phyloP scores from a whole-genome alignment of 2,888 invertebrate genomes.

The Perizoma affinitatum region DNA sequence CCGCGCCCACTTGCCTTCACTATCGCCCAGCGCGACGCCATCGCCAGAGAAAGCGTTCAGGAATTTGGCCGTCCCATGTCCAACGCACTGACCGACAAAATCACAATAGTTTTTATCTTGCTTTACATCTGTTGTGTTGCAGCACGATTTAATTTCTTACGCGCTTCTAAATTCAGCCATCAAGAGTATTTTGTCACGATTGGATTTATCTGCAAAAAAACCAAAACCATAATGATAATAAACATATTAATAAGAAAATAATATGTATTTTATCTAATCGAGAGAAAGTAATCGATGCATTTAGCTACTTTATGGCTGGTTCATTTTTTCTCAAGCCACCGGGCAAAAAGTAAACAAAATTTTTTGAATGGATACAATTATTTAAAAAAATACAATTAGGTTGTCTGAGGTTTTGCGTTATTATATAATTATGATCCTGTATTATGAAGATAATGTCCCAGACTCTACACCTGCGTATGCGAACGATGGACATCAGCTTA shows the following conservation, averaged over 20 bases:
- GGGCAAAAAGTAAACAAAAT: too few species aligned
- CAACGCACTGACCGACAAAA: slow-evolving; percentile 46
- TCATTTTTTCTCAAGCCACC: too few species aligned
- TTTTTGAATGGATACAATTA: too few species aligned
- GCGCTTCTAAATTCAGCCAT: neutral
- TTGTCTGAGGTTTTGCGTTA: too few species aligned
- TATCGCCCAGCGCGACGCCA: slow-evolving; percentile 40
- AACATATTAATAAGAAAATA: too few species aligned
- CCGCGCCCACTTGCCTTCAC: slow-evolving; percentile 33
- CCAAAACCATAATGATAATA: too few species aligned
- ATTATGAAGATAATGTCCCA: slow-evolving; percentile 5
- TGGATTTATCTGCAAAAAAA: too few species aligned
- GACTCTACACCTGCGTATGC: slow-evolving; percentile 6
- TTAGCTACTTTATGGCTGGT: too few species aligned
- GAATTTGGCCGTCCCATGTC: slow-evolving; percentile 73
- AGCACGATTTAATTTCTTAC: neutral
- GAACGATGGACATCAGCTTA: neutral
- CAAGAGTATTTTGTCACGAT: neutral
- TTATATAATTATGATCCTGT: neutral
- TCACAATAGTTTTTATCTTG: slow-evolving; percentile 44
- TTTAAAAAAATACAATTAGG: too few species aligned
- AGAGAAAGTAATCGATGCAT: too few species aligned
- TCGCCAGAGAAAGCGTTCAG: slow-evolving; percentile 78
- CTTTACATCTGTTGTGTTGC: slow-evolving; percentile 19
- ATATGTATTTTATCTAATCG: too few species aligned